Conservation (phyloP, 2,797 vertebrate species). For the Prionace glauca region DNA sequence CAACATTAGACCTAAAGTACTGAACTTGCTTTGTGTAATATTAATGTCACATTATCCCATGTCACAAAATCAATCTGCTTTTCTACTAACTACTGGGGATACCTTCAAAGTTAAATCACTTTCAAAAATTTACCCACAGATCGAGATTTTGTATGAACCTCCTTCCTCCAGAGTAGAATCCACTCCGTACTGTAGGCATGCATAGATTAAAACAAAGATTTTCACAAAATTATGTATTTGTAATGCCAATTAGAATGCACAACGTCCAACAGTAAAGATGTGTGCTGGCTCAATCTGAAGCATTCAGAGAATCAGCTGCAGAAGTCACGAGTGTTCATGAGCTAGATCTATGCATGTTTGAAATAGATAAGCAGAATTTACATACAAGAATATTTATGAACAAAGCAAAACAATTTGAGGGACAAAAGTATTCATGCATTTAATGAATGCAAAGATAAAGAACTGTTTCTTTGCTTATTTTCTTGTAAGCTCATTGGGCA, state of each 20-base stretch:
- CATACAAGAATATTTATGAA: background rate
- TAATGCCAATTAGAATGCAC: background rate
- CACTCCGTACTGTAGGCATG: background rate
- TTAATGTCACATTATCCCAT: background rate
- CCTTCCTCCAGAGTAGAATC: background rate
- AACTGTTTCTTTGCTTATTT: background rate
- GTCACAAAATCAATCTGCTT: background rate
- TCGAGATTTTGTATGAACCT: background rate
- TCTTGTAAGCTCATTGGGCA: background rate
- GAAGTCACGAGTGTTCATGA: background rate
- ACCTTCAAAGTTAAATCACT: background rate
- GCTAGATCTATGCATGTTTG: background rate
- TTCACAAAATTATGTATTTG: background rate
- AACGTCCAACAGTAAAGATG: background rate
- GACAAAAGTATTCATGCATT: background rate
- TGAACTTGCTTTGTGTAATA: background rate
- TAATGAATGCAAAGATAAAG: constrained; percentile 1
- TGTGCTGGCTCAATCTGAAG: background rate
- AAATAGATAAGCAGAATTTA: background rate
- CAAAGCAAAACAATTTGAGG: constrained; percentile 27
- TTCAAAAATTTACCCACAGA: background rate
- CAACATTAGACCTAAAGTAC: background rate
- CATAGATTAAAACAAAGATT: background rate
- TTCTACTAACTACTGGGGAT: background rate
- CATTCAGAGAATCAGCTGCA: background rate